Evolutionary conservation across 2,888 invertebrate genomes (phyloP).

Genomic region (Nymphalis urticae): DNA sequence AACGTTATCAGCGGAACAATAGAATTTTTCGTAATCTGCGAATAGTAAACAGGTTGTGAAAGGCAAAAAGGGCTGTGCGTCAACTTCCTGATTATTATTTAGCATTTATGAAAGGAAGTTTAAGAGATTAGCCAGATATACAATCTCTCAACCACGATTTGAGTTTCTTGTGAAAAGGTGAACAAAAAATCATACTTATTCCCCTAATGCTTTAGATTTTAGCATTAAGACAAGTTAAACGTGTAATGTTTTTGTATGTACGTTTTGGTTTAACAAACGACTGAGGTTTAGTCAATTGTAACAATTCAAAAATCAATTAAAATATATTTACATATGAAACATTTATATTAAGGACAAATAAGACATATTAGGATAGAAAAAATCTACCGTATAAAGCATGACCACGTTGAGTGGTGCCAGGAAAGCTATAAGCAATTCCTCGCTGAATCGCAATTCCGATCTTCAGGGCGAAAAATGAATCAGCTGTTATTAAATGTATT

Average conservation of each 20-base stretch:
- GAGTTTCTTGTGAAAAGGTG: slow-evolving; percentile 5
- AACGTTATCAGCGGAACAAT: slow-evolving; percentile 59
- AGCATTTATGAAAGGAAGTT: slow-evolving; percentile 52
- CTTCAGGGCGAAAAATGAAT: too few species aligned
- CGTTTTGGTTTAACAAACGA: not conserved
- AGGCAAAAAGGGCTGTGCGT: slow-evolving; percentile 54
- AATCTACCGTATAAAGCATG: too few species aligned
- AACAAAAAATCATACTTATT: not conserved
- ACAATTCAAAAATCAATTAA: too few species aligned
- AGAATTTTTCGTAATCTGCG: slow-evolving; percentile 53
- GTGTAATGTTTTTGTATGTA: not conserved
- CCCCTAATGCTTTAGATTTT: not conserved
- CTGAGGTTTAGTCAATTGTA: too few species aligned
- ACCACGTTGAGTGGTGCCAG: too few species aligned
- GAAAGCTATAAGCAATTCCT: too few species aligned
- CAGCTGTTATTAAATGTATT: too few species aligned
- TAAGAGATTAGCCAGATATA: slow-evolving; percentile 56
- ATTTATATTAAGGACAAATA: too few species aligned
- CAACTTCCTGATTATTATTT: slow-evolving; percentile 67
- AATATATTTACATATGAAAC: too few species aligned
- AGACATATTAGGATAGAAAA: too few species aligned
- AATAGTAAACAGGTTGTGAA: slow-evolving; percentile 59
- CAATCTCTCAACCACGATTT: slow-evolving; percentile 45
- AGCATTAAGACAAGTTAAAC: too few species aligned
- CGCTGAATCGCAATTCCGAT: too few species aligned